Percentiles rank a stretch among this genome's conserved stretches.
These are phyloP conservation scores for Argopecten irradians DNA, from an alignment of 1,140 invertebrate genomes.

Conservation along the genomic window DNA sequence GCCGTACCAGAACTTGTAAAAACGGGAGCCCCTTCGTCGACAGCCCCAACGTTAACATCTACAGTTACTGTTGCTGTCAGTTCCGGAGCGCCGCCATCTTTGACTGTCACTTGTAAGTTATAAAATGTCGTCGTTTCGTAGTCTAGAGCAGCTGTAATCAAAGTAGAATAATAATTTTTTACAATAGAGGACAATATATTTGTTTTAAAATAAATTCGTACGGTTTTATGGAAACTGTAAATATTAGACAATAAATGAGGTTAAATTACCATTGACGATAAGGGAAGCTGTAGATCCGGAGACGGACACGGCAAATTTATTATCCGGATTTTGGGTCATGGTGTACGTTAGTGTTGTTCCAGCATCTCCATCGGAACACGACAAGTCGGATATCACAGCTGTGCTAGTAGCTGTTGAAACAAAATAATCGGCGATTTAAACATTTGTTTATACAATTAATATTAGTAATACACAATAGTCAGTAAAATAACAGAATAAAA, in stretches of 20 bases:
- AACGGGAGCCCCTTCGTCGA: conserved; percentile 54
- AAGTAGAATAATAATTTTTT: background rate
- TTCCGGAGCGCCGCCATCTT: conserved; percentile 42
- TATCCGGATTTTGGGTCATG: conserved; percentile 13
- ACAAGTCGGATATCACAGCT: conserved; percentile 33
- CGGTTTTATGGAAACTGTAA: background rate
- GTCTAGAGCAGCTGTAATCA: conserved; percentile 52
- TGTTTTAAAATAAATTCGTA: background rate
- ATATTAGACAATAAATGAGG: background rate
- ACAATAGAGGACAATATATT: background rate
- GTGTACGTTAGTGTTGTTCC: conserved; percentile 30
- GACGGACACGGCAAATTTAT: conserved; percentile 3
- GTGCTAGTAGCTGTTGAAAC: background rate
- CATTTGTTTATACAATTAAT: too few relatives aligned
- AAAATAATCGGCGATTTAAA: too few relatives aligned
- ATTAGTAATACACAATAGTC: too few relatives aligned
- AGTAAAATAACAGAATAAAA: too few relatives aligned
- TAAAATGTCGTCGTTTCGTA: conserved; percentile 62
- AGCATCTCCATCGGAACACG: conserved; percentile 58
- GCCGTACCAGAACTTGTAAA: conserved; percentile 29
- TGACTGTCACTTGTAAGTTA: conserved; percentile 42
- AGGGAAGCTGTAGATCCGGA: conserved; percentile 15
- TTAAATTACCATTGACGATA: background rate
- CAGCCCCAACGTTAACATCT: conserved; percentile 47
- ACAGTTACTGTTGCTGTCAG: conserved; percentile 49